Evolutionary conservation across 2,113 vertebrate genomes (phyloP).

Genomic region (Triplophysa rosa): DNA sequence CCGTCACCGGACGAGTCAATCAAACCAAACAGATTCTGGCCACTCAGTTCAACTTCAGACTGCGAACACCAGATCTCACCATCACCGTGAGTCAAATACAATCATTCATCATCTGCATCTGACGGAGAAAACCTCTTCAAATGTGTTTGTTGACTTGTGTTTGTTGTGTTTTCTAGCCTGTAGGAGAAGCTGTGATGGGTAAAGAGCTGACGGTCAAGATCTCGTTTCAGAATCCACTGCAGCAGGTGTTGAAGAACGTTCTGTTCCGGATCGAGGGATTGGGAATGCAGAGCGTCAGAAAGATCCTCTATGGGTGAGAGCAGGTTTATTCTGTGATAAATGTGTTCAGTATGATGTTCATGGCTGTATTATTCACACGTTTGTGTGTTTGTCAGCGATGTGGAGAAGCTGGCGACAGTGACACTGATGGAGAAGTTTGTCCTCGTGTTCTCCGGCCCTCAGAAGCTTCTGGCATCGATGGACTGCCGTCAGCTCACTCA

Average conservation of each 20-base stretch:
- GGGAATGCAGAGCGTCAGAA: constrained; percentile 73
- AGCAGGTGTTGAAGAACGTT: constrained; percentile 72
- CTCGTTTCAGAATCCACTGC: constrained; percentile 83
- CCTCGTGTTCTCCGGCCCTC: constrained; percentile 74
- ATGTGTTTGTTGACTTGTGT: not conserved
- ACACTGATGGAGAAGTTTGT: constrained; percentile 75
- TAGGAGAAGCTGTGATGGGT: constrained; percentile 79
- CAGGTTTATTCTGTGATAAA: not conserved
- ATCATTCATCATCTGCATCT: not conserved
- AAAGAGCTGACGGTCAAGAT: constrained; percentile 79
- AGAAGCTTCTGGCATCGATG: constrained; percentile 82
- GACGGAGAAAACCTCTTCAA: not conserved
- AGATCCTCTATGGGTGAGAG: constrained; percentile 77
- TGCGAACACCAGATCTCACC: constrained; percentile 79
- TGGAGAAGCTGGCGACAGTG: constrained; percentile 72
- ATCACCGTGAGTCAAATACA: constrained; percentile 59
- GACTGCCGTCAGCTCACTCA: constrained; percentile 83
- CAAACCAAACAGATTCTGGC: constrained; percentile 83
- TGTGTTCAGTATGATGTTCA: too few relatives aligned
- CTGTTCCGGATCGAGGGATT: constrained; percentile 82
- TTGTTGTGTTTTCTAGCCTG: constrained; percentile 65
- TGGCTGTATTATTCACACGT: constrained; percentile 21
- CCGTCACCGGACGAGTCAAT: constrained; percentile 75
- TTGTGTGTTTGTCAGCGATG: constrained; percentile 72
- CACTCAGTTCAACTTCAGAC: constrained; percentile 85